These are phyloP conservation scores for Arizona elegans DNA, from an alignment of 2,113 vertebrate species.

Conservation along the genomic window DNA sequence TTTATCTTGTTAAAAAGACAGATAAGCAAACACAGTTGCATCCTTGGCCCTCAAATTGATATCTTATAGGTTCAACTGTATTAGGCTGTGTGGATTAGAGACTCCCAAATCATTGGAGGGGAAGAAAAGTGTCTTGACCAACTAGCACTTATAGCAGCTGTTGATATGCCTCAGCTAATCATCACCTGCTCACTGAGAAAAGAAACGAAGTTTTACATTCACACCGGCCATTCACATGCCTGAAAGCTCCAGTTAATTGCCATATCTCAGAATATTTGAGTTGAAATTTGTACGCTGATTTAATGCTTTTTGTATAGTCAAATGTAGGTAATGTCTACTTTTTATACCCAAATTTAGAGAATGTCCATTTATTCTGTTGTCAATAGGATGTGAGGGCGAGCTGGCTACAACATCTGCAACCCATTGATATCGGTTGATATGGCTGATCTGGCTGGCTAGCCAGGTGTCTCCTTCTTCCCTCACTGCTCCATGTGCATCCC, in stretches of 20 bases:
- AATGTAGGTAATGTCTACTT: not conserved
- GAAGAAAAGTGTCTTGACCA: not conserved
- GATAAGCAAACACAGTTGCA: not conserved
- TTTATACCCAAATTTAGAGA: not conserved
- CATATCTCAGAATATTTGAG: not conserved
- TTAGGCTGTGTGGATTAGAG: not conserved
- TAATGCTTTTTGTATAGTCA: not conserved
- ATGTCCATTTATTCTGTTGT: not conserved
- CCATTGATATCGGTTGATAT: not conserved
- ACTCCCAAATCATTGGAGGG: not conserved
- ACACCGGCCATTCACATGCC: not conserved
- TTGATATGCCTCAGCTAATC: not conserved
- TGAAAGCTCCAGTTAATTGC: not conserved
- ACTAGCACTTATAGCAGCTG: not conserved
- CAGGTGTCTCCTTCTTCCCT: not conserved
- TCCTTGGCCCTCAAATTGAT: not conserved
- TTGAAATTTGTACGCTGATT: not conserved
- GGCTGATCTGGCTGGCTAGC: not conserved
- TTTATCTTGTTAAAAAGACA: not conserved
- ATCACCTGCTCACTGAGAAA: not conserved
- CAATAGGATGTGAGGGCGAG: not conserved
- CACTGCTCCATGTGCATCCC: not conserved
- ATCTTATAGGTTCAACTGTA: not conserved
- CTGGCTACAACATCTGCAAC: not conserved
- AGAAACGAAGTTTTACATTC: too few relatives aligned